Base-by-base conservation (phyloP, 1,140 invertebrate species). In the Parasteatoda tepidariorum region DNA sequence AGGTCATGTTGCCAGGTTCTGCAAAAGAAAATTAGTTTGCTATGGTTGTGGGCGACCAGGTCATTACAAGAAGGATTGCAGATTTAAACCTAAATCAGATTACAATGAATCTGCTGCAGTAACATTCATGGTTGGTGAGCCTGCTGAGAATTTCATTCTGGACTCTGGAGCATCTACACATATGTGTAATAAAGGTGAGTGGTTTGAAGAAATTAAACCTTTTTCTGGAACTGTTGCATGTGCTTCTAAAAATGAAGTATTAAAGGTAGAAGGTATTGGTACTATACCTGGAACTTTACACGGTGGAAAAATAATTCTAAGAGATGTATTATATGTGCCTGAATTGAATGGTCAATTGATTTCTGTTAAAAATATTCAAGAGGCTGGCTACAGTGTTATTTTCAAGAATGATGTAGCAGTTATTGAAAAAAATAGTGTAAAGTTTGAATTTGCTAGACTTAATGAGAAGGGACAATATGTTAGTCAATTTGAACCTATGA, bases 61-160 rank as follows among this genome's bases (percentile, higher is more conserved):
- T n/a, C 66, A 68, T 26, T 68, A 9, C 5, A 66, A 66, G n/a
- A 66, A n/a, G 26, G 30, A 66, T n/a, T 66, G 62, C 31, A 41
- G 38, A 6, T 6, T 41, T 5, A 41, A 41, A 5, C 13, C 38
- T 5, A 41, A 41, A 41, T 5, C 13, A 5, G 38, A 41, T 41
- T 41, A 5, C 13, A 41, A 41, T 41, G 13, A 5, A 41, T 41
- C 38, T 6, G 38, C 38, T 6, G 38, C 38, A 41, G 38, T 5
- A 41, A 41, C 13, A 41, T 41, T 41, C 13, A 13, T 41, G 38
- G 13, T 41, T 5, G 38, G 38, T 41, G 5, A 6, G 13, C 38
- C 38, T 6, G 13, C 5, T 41, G 38, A 41, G 38, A 41, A 13
- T 41, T 41, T 41, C 38, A 5, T 41, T 6, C 13, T 41, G 38